Evolutionary conservation across 2,888 invertebrate genomes (phyloP), one percentile per base, ranked within the genome.

Genomic region (Erannis defoliaria): DNA sequence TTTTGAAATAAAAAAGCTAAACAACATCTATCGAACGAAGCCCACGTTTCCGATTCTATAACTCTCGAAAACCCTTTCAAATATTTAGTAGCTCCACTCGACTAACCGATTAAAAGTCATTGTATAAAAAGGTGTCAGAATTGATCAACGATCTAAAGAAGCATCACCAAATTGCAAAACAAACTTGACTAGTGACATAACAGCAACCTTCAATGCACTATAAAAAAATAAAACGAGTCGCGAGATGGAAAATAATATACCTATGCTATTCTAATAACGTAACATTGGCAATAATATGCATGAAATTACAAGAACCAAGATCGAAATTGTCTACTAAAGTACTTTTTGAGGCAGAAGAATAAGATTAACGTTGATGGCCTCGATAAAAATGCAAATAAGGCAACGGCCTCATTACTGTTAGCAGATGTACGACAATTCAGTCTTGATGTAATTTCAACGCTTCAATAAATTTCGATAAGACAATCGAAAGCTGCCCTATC

Each of bases 31-130:
- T 35, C 9, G 14, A 62, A 66, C 9, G 14, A 62, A 66, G 69
- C 70, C 66, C 73, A 80, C 72, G 90, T 85, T 89, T 89, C 89
- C 89, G 90, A 89, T 89, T 88, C 82, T 78, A 74, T 54, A 55
- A 40, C 19, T 40, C 8, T 19, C 37, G 2, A 2, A 35, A 49
- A 51, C 45, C 38, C 53, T 45, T 40, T 29, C 21, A 51, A 59
- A 33, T 14, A 46, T 38, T 33, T 40, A 56, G 26, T 14, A 23
- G 26, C 26, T 46, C 37, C 1, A 19, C 26, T 46, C 37, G 0
- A 19, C 21, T 51, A 55, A 62, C 37, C 9, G 37, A 26, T 21
- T 12, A 31, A 18, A 18, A 55, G 9, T 31, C 8, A 53, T 55
- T 49, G 38, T 49, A 58, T 55, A 53, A 59, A 55, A 9, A 18